Percentiles rank a stretch among this genome's conserved stretches.
phyloP scores from a whole-genome alignment of 2,797 vertebrate genomes.

The Centroberyx gerrardi region DNA sequence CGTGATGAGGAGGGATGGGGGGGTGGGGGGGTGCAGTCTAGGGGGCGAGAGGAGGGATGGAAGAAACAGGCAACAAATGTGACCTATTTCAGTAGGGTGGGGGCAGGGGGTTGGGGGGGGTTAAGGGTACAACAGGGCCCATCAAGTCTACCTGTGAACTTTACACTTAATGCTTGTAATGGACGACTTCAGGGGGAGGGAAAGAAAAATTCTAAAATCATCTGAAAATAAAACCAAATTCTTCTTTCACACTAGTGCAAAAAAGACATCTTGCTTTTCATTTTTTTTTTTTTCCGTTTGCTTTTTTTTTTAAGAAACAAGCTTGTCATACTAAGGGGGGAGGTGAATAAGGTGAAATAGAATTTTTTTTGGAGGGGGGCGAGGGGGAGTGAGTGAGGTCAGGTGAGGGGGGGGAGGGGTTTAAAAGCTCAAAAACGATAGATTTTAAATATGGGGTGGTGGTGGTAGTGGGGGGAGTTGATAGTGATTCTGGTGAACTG shows the following conservation, averaged over 20 bases:
- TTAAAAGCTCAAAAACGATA: slow-evolving; percentile 67
- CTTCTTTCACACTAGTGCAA: slow-evolving; percentile 99
- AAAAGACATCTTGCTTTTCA: slow-evolving; percentile 96
- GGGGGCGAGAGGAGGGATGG: slow-evolving; percentile 50
- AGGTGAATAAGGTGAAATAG: slow-evolving; percentile 54
- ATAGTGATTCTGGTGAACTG: slow-evolving; percentile 63
- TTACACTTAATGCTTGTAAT: slow-evolving; percentile 94
- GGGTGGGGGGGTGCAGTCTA: slow-evolving; percentile 57
- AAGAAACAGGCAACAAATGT: slow-evolving; percentile 66
- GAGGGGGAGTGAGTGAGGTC: slow-evolving; percentile 84
- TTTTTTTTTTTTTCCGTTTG: slow-evolving; percentile 27
- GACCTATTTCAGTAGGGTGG: slow-evolving; percentile 56
- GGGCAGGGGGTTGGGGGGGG: slow-evolving; percentile 14
- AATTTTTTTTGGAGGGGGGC: slow-evolving; percentile 58
- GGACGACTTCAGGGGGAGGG: slow-evolving; percentile 89
- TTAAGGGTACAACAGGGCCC: slow-evolving; percentile 40
- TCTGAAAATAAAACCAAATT: slow-evolving; percentile 90
- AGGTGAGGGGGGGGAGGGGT: slow-evolving; percentile 78
- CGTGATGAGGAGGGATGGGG: slow-evolving; percentile 38
- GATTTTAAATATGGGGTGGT: slow-evolving; percentile 62
- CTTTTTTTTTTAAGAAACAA: slow-evolving; percentile 85
- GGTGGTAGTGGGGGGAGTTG: slow-evolving; percentile 27
- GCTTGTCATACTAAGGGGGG: slow-evolving; percentile 93
- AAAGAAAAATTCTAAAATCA: slow-evolving; percentile 90
- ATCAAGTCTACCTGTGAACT: slow-evolving; percentile 67